phyloP scores from a whole-genome alignment of 92 coral and sea anemone genomes.

The Scolanthus callimorphus region DNA sequence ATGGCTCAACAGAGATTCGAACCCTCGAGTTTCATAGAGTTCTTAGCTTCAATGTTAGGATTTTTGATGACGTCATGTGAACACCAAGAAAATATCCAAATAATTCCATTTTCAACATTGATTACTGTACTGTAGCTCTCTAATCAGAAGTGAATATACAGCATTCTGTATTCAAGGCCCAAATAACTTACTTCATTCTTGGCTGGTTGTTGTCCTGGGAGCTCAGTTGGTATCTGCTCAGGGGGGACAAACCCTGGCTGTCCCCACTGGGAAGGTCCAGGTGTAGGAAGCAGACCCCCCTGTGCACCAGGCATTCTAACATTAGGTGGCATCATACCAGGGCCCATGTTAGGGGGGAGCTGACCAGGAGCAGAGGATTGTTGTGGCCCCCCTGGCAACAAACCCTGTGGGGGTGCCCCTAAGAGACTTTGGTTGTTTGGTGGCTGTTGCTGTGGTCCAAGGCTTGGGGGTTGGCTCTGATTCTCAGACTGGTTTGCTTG shows the following conservation, averaged over 20 bases:
- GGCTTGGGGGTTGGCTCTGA: conserved; percentile 1
- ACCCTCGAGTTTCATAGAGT: no score
- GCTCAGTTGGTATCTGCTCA: neutral
- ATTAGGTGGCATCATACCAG: no score
- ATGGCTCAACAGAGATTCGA: no score
- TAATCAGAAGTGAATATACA: no score
- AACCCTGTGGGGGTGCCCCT: neutral
- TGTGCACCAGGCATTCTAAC: no score
- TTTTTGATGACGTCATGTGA: no score
- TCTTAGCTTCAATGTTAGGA: no score
- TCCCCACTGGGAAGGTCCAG: neutral
- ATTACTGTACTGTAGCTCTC: no score
- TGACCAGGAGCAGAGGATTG: neutral
- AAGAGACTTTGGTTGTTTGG: neutral
- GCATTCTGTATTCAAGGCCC: no score
- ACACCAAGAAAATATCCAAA: no score
- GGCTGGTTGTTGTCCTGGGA: neutral
- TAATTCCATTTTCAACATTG: no score
- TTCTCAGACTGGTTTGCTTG: conserved; percentile 11
- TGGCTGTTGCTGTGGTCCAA: neutral
- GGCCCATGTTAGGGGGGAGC: neutral
- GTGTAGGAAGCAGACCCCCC: neutral
- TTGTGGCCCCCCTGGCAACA: neutral
- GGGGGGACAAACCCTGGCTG: neutral
- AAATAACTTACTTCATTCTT: no score